phyloP scores from a whole-genome alignment of 2,113 vertebrate genomes.

The Dipodomys merriami region DNA sequence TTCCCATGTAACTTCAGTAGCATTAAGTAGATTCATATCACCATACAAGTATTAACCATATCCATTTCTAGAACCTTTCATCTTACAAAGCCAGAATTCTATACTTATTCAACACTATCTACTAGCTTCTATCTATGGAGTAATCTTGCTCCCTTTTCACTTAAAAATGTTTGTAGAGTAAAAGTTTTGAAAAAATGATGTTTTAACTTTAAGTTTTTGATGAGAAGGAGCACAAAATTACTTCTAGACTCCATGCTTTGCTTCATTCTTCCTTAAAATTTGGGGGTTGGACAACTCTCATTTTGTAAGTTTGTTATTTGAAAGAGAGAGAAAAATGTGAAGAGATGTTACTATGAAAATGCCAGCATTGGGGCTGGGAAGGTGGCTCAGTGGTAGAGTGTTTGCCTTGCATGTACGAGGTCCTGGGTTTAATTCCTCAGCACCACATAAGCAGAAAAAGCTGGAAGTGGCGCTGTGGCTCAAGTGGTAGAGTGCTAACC shows the following conservation, averaged over 20 bases:
- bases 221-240: slow-evolving; percentile 25
- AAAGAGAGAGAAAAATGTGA: neutral
- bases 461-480: too few species aligned
- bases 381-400: too few species aligned
- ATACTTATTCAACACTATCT: neutral
- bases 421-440: too few species aligned
- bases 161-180: slow-evolving; percentile 6
- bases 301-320: slow-evolving; percentile 25
- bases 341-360: slow-evolving; percentile 55
- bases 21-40: neutral
- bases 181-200: slow-evolving; percentile 12
- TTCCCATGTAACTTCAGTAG: neutral
- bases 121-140: neutral
- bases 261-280: slow-evolving; percentile 58
- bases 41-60: neutral
- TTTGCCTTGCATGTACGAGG: too few species aligned
- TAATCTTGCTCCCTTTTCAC: slow-evolving; percentile 6
- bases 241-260: slow-evolving; percentile 32
- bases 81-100: neutral
- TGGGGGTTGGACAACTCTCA: neutral
- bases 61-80: neutral
- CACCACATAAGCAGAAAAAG: too few species aligned
- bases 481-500: too few species aligned
- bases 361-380: too few species aligned
- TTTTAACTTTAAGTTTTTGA: slow-evolving; percentile 24